Conservation (phyloP, 2,888 invertebrate genomes). For the Stenurella melanura region DNA sequence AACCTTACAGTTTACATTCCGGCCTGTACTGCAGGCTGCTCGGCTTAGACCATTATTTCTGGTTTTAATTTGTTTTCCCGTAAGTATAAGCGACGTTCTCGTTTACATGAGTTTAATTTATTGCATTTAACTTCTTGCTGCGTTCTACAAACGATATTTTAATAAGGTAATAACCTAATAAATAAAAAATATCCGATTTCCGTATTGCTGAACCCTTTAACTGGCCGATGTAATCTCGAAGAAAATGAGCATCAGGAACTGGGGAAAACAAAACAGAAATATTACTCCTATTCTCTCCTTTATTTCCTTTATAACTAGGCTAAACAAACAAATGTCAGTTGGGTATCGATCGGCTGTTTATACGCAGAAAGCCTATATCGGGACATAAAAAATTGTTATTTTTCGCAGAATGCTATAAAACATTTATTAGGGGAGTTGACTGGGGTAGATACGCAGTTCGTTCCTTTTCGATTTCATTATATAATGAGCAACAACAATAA, state of each 20-base stretch:
- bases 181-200: conserved; percentile 21
- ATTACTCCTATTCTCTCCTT: background rate
- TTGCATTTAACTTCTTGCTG: background rate
- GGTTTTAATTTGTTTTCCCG: conserved; percentile 22
- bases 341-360: conserved; percentile 18
- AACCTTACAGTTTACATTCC: background rate
- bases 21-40: conserved; percentile 17
- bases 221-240: conserved; percentile 1
- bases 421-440: background rate
- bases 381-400: conserved; percentile 22
- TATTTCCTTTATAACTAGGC: conserved; percentile 12
- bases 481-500: background rate
- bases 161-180: conserved; percentile 2
- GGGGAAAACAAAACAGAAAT: conserved; percentile 19
- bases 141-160: background rate
- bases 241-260: conserved; percentile 14
- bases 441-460: background rate
- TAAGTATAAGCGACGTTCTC: background rate
- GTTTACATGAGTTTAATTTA: conserved; percentile 22
- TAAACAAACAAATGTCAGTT: conserved; percentile 26
- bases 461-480: background rate
- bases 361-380: conserved; percentile 23
- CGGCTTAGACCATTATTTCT: background rate
- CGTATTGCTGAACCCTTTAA: conserved; percentile 24
- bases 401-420: conserved; percentile 8